Percentiles rank a stretch among this genome's conserved stretches.
These are phyloP conservation scores for Nothocercus nigrocapillus DNA, from an alignment of 2,113 vertebrate species.

Conservation along the genomic window DNA sequence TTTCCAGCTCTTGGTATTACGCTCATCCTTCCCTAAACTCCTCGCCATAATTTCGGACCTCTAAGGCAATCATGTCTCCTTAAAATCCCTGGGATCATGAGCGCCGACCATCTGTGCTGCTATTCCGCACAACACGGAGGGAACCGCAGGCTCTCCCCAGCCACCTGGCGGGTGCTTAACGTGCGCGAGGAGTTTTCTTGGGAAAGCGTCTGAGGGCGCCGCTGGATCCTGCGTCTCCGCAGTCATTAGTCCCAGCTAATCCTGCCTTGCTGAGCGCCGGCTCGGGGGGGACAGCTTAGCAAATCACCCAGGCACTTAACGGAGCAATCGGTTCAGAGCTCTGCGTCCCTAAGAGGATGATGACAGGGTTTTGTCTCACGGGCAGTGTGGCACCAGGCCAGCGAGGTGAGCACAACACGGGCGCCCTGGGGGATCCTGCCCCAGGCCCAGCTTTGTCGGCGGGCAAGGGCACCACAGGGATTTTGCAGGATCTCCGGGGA, in stretches of 20 bases:
- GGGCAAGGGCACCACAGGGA: neutral
- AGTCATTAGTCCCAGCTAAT: neutral
- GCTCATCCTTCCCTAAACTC: conserved; percentile 25
- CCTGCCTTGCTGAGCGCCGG: neutral
- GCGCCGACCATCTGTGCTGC: neutral
- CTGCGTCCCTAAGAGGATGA: conserved; percentile 45
- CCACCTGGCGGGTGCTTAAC: accelerated
- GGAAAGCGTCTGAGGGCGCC: neutral
- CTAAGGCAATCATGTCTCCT: neutral
- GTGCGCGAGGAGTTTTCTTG: neutral
- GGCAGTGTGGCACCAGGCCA: neutral
- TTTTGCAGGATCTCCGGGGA: neutral
- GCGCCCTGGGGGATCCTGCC: neutral
- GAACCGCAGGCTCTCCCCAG: accelerated
- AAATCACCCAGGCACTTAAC: neutral
- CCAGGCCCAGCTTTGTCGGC: accelerated
- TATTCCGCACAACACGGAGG: accelerated
- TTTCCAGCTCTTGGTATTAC: conserved; percentile 33
- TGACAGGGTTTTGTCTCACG: conserved; percentile 32
- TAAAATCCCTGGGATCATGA: neutral
- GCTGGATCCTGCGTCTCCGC: accelerated
- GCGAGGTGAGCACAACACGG: neutral
- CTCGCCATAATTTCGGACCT: neutral
- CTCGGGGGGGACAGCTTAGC: neutral
- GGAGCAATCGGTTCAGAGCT: conserved; percentile 26